Percentiles rank a stretch among this genome's conserved stretches.
These are phyloP conservation scores for Telenomus remus DNA, from an alignment of 1,140 invertebrate genomes.

Conservation along the genomic window DNA sequence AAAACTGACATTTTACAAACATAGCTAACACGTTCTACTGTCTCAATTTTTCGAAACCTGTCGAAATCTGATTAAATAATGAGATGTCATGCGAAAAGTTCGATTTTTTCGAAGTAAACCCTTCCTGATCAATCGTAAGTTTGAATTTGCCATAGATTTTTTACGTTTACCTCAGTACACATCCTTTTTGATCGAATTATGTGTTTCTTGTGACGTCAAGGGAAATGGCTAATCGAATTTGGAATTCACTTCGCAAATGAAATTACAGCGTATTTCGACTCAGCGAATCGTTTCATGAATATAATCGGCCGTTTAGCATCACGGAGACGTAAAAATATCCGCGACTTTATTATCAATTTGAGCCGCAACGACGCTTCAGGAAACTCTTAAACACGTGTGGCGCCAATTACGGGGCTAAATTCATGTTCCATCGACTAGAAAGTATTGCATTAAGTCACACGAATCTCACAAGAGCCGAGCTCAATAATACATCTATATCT, in stretches of 20 bases:
- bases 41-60: conserved; percentile 17
- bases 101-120: neutral
- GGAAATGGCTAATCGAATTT: no score
- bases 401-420: conserved; percentile 28
- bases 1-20: conserved; percentile 9
- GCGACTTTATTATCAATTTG: conserved; percentile 16
- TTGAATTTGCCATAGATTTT: conserved; percentile 1
- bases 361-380: neutral
- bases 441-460: conserved; percentile 35
- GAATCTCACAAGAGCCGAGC: conserved; percentile 6
- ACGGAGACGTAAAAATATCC: conserved; percentile 7
- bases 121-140: neutral
- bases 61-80: conserved; percentile 20
- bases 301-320: no score
- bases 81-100: conserved; percentile 3
- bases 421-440: conserved; percentile 32
- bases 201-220: no score
- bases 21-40: conserved; percentile 21
- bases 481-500: conserved; percentile 48
- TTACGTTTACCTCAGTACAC: neutral
- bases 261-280: neutral
- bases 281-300: no score
- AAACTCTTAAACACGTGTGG: conserved; percentile 6
- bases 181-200: no score
- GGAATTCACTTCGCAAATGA: neutral